Evolutionary conservation across 2,888 invertebrate genomes (phyloP), one percentile per base, ranked within the genome.

Genomic region (Eupelmus urozonus): DNA sequence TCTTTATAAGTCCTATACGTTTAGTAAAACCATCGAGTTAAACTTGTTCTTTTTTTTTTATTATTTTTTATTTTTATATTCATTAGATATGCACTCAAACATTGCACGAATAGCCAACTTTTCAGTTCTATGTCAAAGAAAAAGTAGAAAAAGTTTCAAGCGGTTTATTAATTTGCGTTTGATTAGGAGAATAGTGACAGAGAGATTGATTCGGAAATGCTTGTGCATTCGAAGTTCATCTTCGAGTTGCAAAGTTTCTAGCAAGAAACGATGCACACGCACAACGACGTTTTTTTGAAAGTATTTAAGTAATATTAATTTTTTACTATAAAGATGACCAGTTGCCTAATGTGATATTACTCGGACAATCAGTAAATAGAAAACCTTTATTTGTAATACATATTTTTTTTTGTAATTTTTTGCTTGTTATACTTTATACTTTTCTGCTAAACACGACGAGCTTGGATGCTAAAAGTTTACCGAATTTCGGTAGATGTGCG

Each of bases 31-130:
- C 27, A 27, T 51, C 16, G 57, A 63, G 55, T 40, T 34, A 51
- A n/a, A 42, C 57, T 78, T 18, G 13, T 55, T 9, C 42, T 69
- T 51, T 7, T 76, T 42, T 51, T 69, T 59, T 53, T 67, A 20
- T 20, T 71, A 45, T 57, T 78, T 55, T 71, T 55, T 42, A n/a
- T 57, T 63, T 20, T 11, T 65, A 67, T 53, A 29, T 55, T 57
- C 49, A 65, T 62, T 51, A 69, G 16, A 66, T 78, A 60, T 55
- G 70, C 60, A 63, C 40, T 74, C 29, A 78, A 78, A 70, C 69
- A 70, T 66, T 78, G 66, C 74, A 60, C 60, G 20, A 75, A 18
- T 59, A 65, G 11, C 1, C 13, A 53, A 53, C 29, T 70, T 29
- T 62, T n/a, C 25, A 66, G 9, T 45, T 42, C 2, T 49, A 66